Base-by-base conservation (phyloP, 1,140 invertebrate species). In the Rhyzopertha dominica region DNA sequence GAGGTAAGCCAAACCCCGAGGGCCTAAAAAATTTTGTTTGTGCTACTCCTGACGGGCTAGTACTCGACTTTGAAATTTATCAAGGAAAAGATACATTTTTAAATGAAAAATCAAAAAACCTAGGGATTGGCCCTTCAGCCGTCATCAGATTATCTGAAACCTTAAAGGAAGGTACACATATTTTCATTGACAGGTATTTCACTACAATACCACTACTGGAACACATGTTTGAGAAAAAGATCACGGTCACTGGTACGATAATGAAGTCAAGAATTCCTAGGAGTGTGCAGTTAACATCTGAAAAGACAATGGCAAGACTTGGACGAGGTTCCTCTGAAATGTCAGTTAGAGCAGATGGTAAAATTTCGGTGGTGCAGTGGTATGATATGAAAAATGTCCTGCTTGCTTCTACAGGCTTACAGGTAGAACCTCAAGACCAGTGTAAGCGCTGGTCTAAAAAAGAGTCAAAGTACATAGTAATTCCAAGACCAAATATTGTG, bases 401-500 rank as follows among this genome's bases (percentile, higher is more conserved):
- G 18, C 9, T 54, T 30, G 39, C 51, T 16, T 54, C 51, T 10
- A 46, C 47, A 4, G 34, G 4, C 5, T 16, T 54, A 23, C 13
- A 20, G 35, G 26, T 18, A 29, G 25, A 54, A 20, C 51, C 48
- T 24, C 12, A 12, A 20, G 48, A 51, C 37, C 10, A 40, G 7
- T 61, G 56, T 41, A 47, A 43, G 34, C 30, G 61, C 26, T 63
- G 60, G 58, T 56, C 54, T 36, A 64, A 60, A 54, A 54, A 49
- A 45, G 26, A 49, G 7, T 63, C 61, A 35, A 37, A 56, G 40
- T 63, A 65, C 39, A 45, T 68, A 2, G 28, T 54, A 23, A 48
- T 69, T 13, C 17, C 47, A 40, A 38, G 59, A 38, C 68, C 68
- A 37, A 53, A 59, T 26, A 54, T 66, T 22, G 45, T 70, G 2